phyloP scores from a whole-genome alignment of 2,888 invertebrate species.

The Lordiphosa andalusiaca region DNA sequence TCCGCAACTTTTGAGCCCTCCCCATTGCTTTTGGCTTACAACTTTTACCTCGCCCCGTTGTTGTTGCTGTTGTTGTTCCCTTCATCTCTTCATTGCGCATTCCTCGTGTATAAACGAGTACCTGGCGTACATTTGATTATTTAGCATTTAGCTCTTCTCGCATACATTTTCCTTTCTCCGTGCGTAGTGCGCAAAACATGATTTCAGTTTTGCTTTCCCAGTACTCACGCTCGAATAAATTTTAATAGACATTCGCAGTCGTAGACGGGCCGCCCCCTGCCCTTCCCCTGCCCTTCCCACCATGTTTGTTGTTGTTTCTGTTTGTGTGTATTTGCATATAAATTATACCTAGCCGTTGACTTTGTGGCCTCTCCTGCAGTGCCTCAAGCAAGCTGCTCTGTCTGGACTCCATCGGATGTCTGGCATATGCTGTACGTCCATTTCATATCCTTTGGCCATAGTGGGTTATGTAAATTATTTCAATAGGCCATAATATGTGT shows the following conservation, averaged over 20 bases:
- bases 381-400: conserved; percentile 57
- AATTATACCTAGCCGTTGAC: conserved; percentile 71
- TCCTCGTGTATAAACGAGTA: background rate
- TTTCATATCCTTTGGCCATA: conserved; percentile 64
- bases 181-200: conserved; percentile 58
- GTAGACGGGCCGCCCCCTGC: conserved; percentile 24
- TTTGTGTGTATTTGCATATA: conserved; percentile 69
- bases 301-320: conserved; percentile 42
- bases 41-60: background rate
- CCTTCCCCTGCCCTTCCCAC: background rate
- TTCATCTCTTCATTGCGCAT: conserved; percentile 27
- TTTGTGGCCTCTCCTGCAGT: conserved; percentile 67
- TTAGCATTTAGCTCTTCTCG: conserved; percentile 62
- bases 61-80: conserved; percentile 1
- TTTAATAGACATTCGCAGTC: conserved; percentile 68
- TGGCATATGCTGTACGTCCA: conserved; percentile 64
- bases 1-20: conserved; percentile 20
- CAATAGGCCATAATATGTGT: conserved; percentile 70
- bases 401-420: conserved; percentile 27
- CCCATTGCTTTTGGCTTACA: conserved; percentile 1
- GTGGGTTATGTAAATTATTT: conserved; percentile 68
- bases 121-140: conserved; percentile 65
- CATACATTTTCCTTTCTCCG: conserved; percentile 60
- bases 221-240: conserved; percentile 71
- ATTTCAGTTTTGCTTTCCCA: conserved; percentile 56